Conservation (phyloP, 2,797 vertebrate species). For the Argentina silus region DNA sequence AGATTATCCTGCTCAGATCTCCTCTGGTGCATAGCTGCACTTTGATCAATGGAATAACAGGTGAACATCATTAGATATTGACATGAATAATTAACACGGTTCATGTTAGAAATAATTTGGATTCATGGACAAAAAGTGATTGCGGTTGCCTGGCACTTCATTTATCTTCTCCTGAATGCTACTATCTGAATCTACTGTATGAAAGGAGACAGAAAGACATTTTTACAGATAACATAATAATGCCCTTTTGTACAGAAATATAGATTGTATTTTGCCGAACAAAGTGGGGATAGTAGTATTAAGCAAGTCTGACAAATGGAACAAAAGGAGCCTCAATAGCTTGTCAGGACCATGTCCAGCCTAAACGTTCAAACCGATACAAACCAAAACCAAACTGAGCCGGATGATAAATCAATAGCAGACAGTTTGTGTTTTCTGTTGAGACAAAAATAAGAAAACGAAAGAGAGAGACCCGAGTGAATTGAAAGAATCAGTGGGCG, state of each 20-base stretch:
- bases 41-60: conserved; percentile 10
- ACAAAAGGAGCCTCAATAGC: background rate
- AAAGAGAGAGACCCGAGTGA: background rate
- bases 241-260: background rate
- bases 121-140: background rate
- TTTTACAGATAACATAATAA: background rate
- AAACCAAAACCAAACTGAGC: background rate
- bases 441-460: background rate
- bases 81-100: conserved; percentile 15
- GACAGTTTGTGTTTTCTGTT: background rate
- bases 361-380: background rate
- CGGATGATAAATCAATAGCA: background rate
- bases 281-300: background rate
- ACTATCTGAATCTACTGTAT: no score
- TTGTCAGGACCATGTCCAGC: background rate
- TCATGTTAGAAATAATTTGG: background rate
- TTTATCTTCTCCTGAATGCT: no score
- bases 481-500: background rate
- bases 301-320: background rate
- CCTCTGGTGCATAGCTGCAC: conserved; percentile 5
- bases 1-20: conserved; percentile 3
- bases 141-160: no score
- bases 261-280: background rate
- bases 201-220: background rate
- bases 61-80: conserved; percentile 15